Evolutionary conservation across 2,888 invertebrate species (phyloP).

Genomic region (Prosapia bicincta): DNA sequence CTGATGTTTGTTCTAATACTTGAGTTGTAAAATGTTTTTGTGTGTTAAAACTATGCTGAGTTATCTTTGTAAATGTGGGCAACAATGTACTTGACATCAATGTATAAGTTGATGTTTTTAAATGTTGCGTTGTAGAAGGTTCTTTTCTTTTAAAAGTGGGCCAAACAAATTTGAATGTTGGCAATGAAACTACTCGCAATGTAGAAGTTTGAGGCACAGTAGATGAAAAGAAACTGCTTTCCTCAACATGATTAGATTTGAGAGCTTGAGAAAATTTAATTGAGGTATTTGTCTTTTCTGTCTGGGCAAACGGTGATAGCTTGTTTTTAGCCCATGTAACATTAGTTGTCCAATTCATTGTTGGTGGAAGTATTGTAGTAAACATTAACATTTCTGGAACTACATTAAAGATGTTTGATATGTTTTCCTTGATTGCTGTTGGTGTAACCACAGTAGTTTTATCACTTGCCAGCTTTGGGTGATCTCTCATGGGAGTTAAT

Average conservation of each 20-base stretch:
- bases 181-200: background rate
- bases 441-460: too few relatives aligned
- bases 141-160: background rate
- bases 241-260: too few relatives aligned
- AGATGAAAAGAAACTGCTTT: too few relatives aligned
- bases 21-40: too few relatives aligned
- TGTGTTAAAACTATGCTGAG: too few relatives aligned
- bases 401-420: background rate
- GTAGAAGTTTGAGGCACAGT: too few relatives aligned
- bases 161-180: background rate
- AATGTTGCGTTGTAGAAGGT: background rate
- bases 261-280: too few relatives aligned
- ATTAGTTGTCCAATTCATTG: background rate
- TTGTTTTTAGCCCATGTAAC: background rate
- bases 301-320: background rate
- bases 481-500: too few relatives aligned
- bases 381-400: background rate
- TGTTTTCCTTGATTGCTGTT: background rate
- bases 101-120: background rate
- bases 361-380: background rate
- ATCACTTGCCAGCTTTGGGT: too few relatives aligned
- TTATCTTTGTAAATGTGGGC: too few relatives aligned
- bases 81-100: background rate
- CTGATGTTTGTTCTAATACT: too few relatives aligned
- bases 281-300: background rate